Percentiles rank a stretch among this genome's conserved stretches.
Conservation (phyloP, 2,113 vertebrate genomes). For the Alectura lathami region DNA sequence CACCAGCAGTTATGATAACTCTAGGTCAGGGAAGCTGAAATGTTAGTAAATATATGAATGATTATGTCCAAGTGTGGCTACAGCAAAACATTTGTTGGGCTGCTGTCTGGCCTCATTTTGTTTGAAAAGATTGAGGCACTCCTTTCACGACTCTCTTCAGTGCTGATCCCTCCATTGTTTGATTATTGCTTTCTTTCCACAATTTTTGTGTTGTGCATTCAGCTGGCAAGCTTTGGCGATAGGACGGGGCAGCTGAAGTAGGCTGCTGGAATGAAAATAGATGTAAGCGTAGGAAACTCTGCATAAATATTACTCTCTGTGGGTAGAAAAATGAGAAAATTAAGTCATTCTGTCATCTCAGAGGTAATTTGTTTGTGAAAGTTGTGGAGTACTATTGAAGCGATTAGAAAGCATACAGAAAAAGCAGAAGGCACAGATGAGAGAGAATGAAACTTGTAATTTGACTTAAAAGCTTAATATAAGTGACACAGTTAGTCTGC, state of each 20-base stretch:
- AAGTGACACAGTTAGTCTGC: background rate
- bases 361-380: background rate
- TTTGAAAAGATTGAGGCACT: background rate
- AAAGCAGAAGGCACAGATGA: background rate
- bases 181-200: background rate
- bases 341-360: background rate
- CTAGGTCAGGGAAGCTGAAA: background rate
- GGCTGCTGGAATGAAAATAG: background rate
- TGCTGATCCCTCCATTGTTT: conserved; percentile 32
- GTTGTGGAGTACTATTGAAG: background rate
- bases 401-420: background rate
- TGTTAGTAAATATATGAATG: background rate
- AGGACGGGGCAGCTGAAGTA: background rate
- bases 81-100: background rate
- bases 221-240: background rate
- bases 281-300: background rate
- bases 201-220: background rate
- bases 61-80: background rate
- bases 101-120: background rate
- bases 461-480: background rate
- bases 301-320: background rate
- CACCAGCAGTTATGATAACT: background rate
- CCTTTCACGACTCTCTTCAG: background rate
- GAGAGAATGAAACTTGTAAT: background rate
- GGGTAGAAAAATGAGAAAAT: background rate